A percentile compares a stretch with the other conserved stretches of the same genome.
Evolutionary conservation across 2,113 vertebrate genomes (phyloP).

Genomic region (Pithys albifrons): DNA sequence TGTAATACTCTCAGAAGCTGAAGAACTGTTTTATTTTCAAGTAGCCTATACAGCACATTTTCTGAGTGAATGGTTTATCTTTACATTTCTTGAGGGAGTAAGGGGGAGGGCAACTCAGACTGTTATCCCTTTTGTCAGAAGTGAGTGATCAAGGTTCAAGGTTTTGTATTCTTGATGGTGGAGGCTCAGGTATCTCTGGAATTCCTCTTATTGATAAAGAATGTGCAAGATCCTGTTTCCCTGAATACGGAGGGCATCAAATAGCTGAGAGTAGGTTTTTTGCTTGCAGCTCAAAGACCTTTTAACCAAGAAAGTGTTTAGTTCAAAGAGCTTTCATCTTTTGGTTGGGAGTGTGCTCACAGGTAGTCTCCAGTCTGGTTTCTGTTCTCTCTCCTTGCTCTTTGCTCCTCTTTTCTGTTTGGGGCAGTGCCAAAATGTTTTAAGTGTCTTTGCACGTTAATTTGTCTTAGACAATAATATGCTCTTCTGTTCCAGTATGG

Average conservation of each 20-base stretch:
- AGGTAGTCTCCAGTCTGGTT: not conserved
- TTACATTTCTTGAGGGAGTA: not conserved
- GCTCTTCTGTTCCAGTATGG: not conserved
- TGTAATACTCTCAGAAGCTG: not conserved
- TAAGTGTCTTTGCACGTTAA: not conserved
- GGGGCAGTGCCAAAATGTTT: not conserved
- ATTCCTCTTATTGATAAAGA: slow-evolving; percentile 56
- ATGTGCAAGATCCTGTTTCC: slow-evolving; percentile 66
- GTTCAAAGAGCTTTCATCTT: slow-evolving; percentile 31
- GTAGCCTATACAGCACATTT: not conserved
- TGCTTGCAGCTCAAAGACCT: slow-evolving; percentile 42
- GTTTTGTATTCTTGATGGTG: slow-evolving; percentile 34
- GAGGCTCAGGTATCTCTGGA: slow-evolving; percentile 59
- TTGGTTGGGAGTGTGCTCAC: not conserved
- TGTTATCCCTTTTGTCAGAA: not conserved
- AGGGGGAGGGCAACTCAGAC: not conserved
- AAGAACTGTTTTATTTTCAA: not conserved
- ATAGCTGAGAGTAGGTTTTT: slow-evolving; percentile 23
- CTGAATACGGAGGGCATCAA: slow-evolving; percentile 21
- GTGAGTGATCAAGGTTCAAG: slow-evolving; percentile 31
- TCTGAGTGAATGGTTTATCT: not conserved
- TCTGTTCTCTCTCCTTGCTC: not conserved
- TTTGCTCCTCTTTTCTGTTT: not conserved
- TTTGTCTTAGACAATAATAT: not conserved
- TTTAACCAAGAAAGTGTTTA: not conserved